These are phyloP conservation scores for Shinisaurus crocodilurus DNA, from an alignment of 2,113 vertebrate genomes.

Conservation along the genomic window DNA sequence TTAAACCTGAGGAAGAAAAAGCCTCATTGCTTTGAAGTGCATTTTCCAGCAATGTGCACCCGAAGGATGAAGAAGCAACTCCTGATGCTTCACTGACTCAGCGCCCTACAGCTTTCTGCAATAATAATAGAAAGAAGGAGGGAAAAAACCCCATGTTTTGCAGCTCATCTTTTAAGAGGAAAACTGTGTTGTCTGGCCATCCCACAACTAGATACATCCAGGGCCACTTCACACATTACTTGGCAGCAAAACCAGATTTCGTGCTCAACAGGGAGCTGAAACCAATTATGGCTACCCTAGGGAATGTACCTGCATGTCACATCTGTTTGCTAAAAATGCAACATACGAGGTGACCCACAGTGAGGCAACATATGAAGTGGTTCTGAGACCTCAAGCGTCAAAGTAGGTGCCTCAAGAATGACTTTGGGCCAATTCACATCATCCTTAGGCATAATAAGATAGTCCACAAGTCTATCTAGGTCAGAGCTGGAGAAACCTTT, in stretches of 20 bases:
- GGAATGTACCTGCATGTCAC: not conserved
- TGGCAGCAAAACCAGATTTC: not conserved
- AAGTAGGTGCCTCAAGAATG: not conserved
- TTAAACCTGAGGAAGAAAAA: constrained; percentile 22
- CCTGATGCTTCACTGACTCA: constrained; percentile 21
- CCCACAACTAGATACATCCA: not conserved
- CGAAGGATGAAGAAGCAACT: constrained; percentile 7
- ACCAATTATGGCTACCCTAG: not conserved
- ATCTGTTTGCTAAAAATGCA: not conserved
- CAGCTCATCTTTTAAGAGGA: not conserved
- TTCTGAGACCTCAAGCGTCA: not conserved
- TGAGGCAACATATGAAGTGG: not conserved
- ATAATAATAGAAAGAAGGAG: constrained; percentile 19
- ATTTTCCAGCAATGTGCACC: constrained; percentile 40
- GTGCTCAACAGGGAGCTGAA: not conserved
- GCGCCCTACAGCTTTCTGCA: not conserved
- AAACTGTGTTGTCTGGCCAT: not conserved
- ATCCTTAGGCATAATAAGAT: not conserved
- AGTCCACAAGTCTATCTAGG: not conserved
- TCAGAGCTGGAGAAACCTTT: too few species aligned
- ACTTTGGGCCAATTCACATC: not conserved
- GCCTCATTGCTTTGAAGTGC: not conserved
- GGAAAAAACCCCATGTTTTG: constrained; percentile 19
- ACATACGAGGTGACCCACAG: not conserved
- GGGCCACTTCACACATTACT: not conserved